phyloP scores from a whole-genome alignment of 2,113 vertebrate species.

The Brachypodius melanocephalos region DNA sequence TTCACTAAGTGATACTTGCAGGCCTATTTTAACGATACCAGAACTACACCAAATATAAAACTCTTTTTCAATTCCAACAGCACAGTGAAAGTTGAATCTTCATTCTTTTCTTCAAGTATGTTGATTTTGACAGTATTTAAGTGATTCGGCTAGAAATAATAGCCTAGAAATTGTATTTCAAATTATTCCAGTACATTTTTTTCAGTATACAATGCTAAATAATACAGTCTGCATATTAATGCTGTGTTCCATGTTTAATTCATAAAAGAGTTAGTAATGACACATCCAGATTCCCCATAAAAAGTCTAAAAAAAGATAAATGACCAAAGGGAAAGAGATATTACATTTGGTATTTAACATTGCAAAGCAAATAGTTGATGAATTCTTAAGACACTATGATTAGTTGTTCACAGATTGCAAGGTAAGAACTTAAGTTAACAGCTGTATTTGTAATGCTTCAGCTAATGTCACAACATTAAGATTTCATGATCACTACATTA shows the following conservation, averaged over 20 bases:
- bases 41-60: not conserved
- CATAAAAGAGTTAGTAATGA: not conserved
- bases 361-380: not conserved
- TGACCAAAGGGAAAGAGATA: not conserved
- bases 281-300: not conserved
- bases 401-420: not conserved
- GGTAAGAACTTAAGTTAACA: not conserved
- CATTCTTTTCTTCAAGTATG: not conserved
- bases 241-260: not conserved
- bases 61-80: not conserved
- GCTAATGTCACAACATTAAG: not conserved
- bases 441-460: constrained; percentile 1
- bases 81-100: not conserved
- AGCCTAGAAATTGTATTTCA: not conserved
- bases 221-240: not conserved
- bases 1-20: not conserved
- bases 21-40: not conserved
- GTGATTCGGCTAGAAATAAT: not conserved
- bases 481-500: not conserved
- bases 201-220: not conserved
- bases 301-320: not conserved
- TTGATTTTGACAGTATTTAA: not conserved
- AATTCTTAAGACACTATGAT: not conserved
- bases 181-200: not conserved
- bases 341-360: not conserved